Evolutionary conservation across 2,888 invertebrate genomes (phyloP), one percentile per base, ranked within the genome.

Genomic region (Lasioglossum vierecki): DNA sequence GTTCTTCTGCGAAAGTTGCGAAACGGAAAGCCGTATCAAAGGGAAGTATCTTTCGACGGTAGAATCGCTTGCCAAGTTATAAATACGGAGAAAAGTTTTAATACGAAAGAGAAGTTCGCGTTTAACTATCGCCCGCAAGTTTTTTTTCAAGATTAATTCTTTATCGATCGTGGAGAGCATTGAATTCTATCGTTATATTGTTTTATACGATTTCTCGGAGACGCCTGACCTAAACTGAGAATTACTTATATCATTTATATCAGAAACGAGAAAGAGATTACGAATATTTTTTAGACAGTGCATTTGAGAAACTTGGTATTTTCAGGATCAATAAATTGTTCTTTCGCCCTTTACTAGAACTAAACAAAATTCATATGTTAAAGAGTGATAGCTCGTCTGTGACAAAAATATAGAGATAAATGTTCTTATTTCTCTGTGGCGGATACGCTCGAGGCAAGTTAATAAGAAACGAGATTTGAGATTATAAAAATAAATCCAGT

Each of bases 1-100:
- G 86, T 84, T 60, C 66, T 79, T 90, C 84, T 87, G 74, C 53
- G n/a, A 53, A 72, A 53, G 68, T 71, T 63, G 26, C 26, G 60
- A 15, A 66, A 35, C 26, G 30, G 63, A 73, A 76, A 53, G 22
- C 68, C 18, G 22, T 41, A 70, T 72, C 15, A 26, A 18, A 13
- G 35, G 30, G 8, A 30, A 30, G 35, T 30, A 35, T 66, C 66
- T 66, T 35, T 35, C 35, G 35, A 18, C 35, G 18, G 4, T 35
- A 18, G 18, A 35, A 30, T 35, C 30, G 66, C 18, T 66, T 66
- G 66, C 35, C 35, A 66, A 30, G 30, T 30, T 35, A 66, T 66
- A 66, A 35, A 66, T 35, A 35, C 66, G 60, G 13, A 2, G 30
- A 26, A 15, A 26, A 26, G 26, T 60, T 60, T 60, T n/a, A 60